Base-by-base conservation (phyloP, 2,113 vertebrate genomes). In the Cyanoramphus novaezelandiae region DNA sequence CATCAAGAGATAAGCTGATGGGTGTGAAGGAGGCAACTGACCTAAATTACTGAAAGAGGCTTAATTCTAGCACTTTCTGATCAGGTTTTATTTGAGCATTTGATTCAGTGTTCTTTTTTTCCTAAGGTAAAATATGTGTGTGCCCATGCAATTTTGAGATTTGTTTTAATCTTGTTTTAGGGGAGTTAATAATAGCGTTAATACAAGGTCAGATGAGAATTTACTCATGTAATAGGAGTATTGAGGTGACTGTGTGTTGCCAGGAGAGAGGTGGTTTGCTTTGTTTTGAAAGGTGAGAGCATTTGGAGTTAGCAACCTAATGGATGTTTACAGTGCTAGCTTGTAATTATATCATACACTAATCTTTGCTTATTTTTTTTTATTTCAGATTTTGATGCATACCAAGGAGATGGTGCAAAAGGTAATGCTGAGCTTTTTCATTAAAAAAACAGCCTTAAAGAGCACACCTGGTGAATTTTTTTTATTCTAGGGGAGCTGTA, bases 331-430 rank as follows among this genome's bases (percentile, higher is more conserved):
- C 44, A 35, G 89, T 91, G 43, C 94, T 96, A 95, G 84, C 95
- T 96, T 95, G 47, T 97, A 96, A 96, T 97, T 97, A 88, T 96
- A 82, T 96, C 92, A 96, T 95, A 90, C 39, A 7, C 95, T 97
- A 97, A 98, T 97, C 68, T 96, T 96, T 85, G 65, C 75, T 96
- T 86, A 55, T 91, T 90, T 93, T 96, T 95, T 95, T 94, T 75
- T 65, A 74, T 97, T 95, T 95, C 97, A 99, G 99, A 99, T 99
- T 98, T 98, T 99, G 97, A 99, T 99, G 98, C 99, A 99, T 98
- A 99, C 99, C 35, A 99, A 99, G 97, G 99, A 99, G 98, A 97
- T 99, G 99, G 99, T 99, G 84, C 99, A 99, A 98, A 99, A 99
- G 99, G 99, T 99, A 98, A 98, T 95, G 94, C 81, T 96, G 92